Evolutionary conservation across 2,888 invertebrate genomes (phyloP), one percentile per base, ranked within the genome.

Genomic region (Ariolimax columbianus): DNA sequence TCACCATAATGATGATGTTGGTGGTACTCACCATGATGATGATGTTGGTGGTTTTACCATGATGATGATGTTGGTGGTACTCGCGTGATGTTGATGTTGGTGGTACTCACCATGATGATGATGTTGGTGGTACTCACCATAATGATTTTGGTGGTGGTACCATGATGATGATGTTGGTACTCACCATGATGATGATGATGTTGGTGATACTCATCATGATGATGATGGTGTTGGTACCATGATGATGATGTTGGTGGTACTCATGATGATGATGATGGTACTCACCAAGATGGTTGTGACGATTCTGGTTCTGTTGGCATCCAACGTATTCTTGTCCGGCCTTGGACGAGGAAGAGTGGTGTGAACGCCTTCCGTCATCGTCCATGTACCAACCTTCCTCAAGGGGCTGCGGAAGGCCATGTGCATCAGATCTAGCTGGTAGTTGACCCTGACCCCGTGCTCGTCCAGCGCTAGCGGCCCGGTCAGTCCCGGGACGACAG

Each of bases 381-480:
- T 88, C 90, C 90, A 91, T 17, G 86, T 88, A 0, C 91, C 91
- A n/a, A 91, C 90, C 87, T 90, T 88, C 77, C 88, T 83, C 0
- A 91, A 86, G 11, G 88, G 88, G 38, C 86, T 86, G 77, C 89
- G 89, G 81, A 90, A 90, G 47, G 90, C 90, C 75, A 93, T 87
- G 81, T 93, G 92, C 86, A 92, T 86, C 9, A 93, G 88, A 30
- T 92, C 90, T 38, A 93, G 89, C 9, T 86, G 87, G 84, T 91
- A 91, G 36, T 90, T 88, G 63, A 83, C 87, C 55, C 93, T 85
- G 26, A 89, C 87, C 6, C 93, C 93, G 77, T 90, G 79, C 3
- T 86, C 79, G 86, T 93, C 91, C 86, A 93, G 91, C n/a, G 89
- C 88, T 36, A 93, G 89, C 30, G 90, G 90, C 17, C 93, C 93